These are phyloP conservation scores for Hyposmocoma kahamanoa DNA, from an alignment of 1,140 invertebrate species.

Conservation along the genomic window DNA sequence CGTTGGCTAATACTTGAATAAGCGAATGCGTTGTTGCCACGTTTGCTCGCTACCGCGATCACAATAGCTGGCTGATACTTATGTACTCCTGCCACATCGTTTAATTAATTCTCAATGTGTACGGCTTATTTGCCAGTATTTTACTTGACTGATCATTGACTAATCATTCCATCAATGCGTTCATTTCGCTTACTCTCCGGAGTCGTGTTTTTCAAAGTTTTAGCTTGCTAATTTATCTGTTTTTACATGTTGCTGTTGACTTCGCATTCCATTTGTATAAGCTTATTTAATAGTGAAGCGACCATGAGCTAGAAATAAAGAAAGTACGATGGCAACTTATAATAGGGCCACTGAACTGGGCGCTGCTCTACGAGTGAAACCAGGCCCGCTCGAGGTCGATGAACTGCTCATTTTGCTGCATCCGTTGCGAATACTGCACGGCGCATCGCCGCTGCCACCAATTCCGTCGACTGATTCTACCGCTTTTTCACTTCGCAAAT, in stretches of 20 bases:
- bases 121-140: too few relatives aligned
- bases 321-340: conserved; percentile 27
- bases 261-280: too few relatives aligned
- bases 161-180: too few relatives aligned
- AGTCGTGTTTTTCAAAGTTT: too few relatives aligned
- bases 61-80: too few relatives aligned
- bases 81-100: too few relatives aligned
- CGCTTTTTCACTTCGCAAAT: conserved; percentile 48
- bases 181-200: too few relatives aligned
- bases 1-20: background rate
- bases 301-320: conserved; percentile 9
- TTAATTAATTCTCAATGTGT: too few relatives aligned
- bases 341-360: conserved; percentile 66
- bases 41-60: conserved; percentile 18
- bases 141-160: too few relatives aligned
- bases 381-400: conserved; percentile 56
- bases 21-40: conserved; percentile 27
- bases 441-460: conserved; percentile 61
- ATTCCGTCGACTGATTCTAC: conserved; percentile 45
- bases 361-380: conserved; percentile 66
- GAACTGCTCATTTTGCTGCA: conserved; percentile 71
- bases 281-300: too few relatives aligned
- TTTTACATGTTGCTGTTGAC: too few relatives aligned
- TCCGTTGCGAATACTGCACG: conserved; percentile 68
- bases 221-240: too few relatives aligned